A percentile compares a stretch with the other conserved stretches of the same genome.
Evolutionary conservation across 2,113 vertebrate genomes (phyloP).

Genomic region (Atlantisia rogersi): DNA sequence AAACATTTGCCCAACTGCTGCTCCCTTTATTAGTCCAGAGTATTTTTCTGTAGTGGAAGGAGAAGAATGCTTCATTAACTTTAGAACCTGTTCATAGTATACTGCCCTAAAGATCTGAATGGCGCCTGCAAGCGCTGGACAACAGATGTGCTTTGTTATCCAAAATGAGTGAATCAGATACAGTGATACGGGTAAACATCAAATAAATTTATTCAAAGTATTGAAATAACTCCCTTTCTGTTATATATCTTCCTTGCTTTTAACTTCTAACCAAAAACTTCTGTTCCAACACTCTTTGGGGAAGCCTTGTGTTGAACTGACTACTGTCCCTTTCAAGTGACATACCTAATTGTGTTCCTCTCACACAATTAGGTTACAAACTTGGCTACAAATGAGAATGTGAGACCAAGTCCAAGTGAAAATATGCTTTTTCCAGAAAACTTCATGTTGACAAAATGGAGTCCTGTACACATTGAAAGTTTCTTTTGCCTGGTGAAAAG

Average conservation of each 20-base stretch:
- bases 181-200: not conserved
- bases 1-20: not conserved
- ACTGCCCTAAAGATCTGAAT: not conserved
- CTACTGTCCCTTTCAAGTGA: not conserved
- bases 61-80: conserved; percentile 10
- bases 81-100: not conserved
- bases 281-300: not conserved
- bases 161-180: not conserved
- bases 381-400: not conserved
- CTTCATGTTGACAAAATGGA: not conserved
- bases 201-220: not conserved
- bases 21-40: not conserved
- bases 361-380: not conserved
- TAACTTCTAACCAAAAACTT: not conserved
- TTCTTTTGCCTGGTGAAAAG: not conserved
- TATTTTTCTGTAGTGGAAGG: not conserved
- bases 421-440: not conserved
- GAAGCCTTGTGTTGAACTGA: not conserved
- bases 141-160: not conserved
- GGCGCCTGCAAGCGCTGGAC: not conserved
- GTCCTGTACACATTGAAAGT: not conserved
- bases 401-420: not conserved
- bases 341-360: not conserved
- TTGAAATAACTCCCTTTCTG: not conserved
- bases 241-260: not conserved